A percentile compares a stretch with the other conserved stretches of the same genome.
Conservation (phyloP, 2,113 vertebrate genomes). For the Bujurquina vittata region DNA sequence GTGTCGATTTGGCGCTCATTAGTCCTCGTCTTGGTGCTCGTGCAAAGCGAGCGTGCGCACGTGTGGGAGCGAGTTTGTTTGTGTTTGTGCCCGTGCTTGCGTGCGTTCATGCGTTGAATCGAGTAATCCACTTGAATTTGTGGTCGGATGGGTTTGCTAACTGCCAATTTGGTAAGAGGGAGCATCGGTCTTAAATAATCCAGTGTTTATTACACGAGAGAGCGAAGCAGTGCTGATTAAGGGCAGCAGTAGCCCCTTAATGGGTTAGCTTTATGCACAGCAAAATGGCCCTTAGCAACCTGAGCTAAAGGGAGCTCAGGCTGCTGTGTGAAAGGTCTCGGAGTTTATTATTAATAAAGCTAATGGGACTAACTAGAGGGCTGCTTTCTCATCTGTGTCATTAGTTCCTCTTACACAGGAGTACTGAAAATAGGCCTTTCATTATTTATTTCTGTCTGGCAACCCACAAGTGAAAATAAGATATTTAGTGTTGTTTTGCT, state of each 20-base stretch:
- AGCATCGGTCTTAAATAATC: slow-evolving; percentile 34
- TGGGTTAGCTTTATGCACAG: slow-evolving; percentile 46
- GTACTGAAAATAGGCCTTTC: slow-evolving; percentile 31
- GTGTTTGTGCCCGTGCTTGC: slow-evolving; percentile 20
- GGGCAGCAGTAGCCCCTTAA: slow-evolving; percentile 31
- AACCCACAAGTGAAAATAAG: slow-evolving; percentile 38
- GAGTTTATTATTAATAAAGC: slow-evolving; percentile 60
- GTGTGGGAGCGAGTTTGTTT: slow-evolving; percentile 22
- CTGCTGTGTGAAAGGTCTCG: slow-evolving; percentile 49
- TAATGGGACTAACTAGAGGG: slow-evolving; percentile 59
- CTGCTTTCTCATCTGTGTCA: slow-evolving; percentile 60
- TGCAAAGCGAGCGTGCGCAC: neutral
- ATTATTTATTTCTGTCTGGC: slow-evolving; percentile 25
- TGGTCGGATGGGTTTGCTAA: slow-evolving; percentile 20
- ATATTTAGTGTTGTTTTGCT: slow-evolving; percentile 52
- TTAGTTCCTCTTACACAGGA: slow-evolving; percentile 49
- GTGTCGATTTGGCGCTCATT: slow-evolving; percentile 13
- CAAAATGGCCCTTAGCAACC: slow-evolving; percentile 52
- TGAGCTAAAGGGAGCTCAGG: slow-evolving; percentile 44
- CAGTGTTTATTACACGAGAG: slow-evolving; percentile 36
- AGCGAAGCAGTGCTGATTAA: slow-evolving; percentile 31
- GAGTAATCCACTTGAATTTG: slow-evolving; percentile 33
- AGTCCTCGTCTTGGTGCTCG: slow-evolving; percentile 11
- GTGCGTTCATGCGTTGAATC: slow-evolving; percentile 1
- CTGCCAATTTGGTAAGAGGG: slow-evolving; percentile 23